Evolutionary conservation across 53 echinoderm and acorn worm species (phyloP).

Genomic region (Pentamera pediparva): DNA sequence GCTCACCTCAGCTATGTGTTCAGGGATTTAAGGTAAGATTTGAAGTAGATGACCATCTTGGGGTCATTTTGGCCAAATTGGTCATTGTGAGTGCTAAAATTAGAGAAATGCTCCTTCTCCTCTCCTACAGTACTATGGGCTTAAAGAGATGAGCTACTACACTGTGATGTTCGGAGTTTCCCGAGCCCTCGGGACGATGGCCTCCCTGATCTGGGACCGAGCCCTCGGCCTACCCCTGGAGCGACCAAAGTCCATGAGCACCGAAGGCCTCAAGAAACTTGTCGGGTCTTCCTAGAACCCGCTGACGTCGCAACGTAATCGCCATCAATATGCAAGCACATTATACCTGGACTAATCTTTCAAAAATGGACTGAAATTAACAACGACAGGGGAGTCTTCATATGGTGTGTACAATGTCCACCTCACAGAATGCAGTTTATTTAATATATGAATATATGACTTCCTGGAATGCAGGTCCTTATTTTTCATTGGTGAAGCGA

Average conservation of each 20-base stretch:
- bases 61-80: too few relatives aligned
- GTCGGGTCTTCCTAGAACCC: constrained; percentile 52
- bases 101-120: not conserved
- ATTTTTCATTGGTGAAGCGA: too few relatives aligned
- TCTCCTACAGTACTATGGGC: constrained; percentile 74
- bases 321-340: not conserved
- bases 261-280: constrained; percentile 87
- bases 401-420: too few relatives aligned
- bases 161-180: constrained; percentile 97
- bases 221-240: constrained; percentile 93
- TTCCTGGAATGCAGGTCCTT: too few relatives aligned
- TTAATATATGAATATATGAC: too few relatives aligned
- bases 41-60: too few relatives aligned
- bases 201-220: constrained; percentile 89
- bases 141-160: constrained; percentile 99
- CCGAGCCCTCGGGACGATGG: constrained; percentile 80
- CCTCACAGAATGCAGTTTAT: too few relatives aligned
- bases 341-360: not conserved
- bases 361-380: constrained; percentile 1
- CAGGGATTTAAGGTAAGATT: too few relatives aligned
- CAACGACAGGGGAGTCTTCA: too few relatives aligned
- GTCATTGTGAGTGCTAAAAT: too few relatives aligned
- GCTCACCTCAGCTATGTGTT: too few relatives aligned
- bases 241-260: constrained; percentile 98
- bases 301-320: not conserved